Base-by-base conservation (phyloP, 2,888 invertebrate species). In the Drosophila pseudotalamancana region DNA sequence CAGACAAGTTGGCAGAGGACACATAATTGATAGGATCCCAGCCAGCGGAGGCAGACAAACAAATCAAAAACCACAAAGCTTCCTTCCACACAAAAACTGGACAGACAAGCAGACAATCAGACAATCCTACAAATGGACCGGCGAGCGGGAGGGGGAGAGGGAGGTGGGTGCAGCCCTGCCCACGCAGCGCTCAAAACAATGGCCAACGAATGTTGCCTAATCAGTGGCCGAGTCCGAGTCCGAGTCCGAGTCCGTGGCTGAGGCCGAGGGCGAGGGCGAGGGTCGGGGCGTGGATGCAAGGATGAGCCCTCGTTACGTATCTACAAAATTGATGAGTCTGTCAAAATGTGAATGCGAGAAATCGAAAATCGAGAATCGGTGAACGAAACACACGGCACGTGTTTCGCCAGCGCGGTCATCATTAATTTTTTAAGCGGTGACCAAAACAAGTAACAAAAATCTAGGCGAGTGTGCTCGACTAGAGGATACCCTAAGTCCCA, bases 281-380 rank as follows among this genome's bases (percentile, higher is more conserved):
- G 34, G 16, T n/a, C 5, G 51, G 12, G 21, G 16, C 5, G 2
- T 11, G 11, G 3, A 8, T 43, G 8, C 27, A 48, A 40, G 55
- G 50, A 65, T 70, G 59, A 64, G 31, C 51, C 61, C 39, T 70
- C 65, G 43, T 55, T 62, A 34, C 40, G 70, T 84, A 84, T 84
- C 84, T 84, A 83, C 84, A 84, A 84, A 84, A 84, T 84, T 84
- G 86, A 84, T 85, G 81, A 85, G 86, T 72, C 77, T 87, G 87
- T 87, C 87, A 87, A 81, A 87, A 87, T 87, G 87, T 77, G 87
- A 85, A 82, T 88, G 84, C 80, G 80, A 74, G 77, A 80, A 72
- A 79, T 80, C 62, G 54, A 59, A 43, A n/a, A 40, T 21, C 39
- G 39, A 40, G 53, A 63, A 51, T 57, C 51, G 54, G 25, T 45